These are phyloP conservation scores for Drosophila histrio DNA, from an alignment of 2,888 invertebrate genomes.

Conservation along the genomic window DNA sequence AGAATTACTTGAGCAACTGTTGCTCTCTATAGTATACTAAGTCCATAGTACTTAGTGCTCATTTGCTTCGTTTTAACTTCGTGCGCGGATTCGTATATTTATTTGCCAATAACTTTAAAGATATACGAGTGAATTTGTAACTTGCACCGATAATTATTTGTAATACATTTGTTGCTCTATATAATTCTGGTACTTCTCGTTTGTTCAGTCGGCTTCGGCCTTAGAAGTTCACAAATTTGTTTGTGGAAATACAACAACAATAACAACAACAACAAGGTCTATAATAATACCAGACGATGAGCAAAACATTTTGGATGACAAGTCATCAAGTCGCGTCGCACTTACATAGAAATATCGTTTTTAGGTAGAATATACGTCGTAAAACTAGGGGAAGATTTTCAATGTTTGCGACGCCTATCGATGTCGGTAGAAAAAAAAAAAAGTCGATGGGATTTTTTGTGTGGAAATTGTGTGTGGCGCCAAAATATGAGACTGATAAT, in stretches of 20 bases:
- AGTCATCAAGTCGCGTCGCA: conserved; percentile 38
- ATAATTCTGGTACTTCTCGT: conserved; percentile 1
- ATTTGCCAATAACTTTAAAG: conserved; percentile 44
- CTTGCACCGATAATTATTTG: conserved; percentile 54
- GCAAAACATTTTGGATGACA: conserved; percentile 34
- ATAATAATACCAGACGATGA: conserved; percentile 17
- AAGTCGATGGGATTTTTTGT: conserved; percentile 24
- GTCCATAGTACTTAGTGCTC: too few relatives aligned
- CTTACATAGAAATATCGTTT: conserved; percentile 37
- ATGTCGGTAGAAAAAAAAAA: conserved; percentile 10
- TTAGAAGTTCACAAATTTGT: conserved; percentile 51
- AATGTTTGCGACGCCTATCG: conserved; percentile 16
- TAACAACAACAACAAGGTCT: conserved; percentile 4
- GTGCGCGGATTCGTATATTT: conserved; percentile 4
- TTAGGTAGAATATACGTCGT: conserved; percentile 2
- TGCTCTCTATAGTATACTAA: too few relatives aligned
- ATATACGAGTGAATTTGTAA: conserved; percentile 28
- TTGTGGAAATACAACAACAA: conserved; percentile 21
- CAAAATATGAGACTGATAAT: conserved; percentile 35
- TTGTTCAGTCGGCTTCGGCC: conserved; percentile 37
- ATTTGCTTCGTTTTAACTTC: neutral
- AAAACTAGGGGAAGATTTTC: conserved; percentile 38
- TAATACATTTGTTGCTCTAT: conserved; percentile 28
- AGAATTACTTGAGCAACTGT: too few relatives aligned
- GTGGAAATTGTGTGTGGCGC: conserved; percentile 32